Percentiles rank a stretch among this genome's conserved stretches.
Conservation (phyloP, 1,140 invertebrate genomes). For the Anastrepha ludens region DNA sequence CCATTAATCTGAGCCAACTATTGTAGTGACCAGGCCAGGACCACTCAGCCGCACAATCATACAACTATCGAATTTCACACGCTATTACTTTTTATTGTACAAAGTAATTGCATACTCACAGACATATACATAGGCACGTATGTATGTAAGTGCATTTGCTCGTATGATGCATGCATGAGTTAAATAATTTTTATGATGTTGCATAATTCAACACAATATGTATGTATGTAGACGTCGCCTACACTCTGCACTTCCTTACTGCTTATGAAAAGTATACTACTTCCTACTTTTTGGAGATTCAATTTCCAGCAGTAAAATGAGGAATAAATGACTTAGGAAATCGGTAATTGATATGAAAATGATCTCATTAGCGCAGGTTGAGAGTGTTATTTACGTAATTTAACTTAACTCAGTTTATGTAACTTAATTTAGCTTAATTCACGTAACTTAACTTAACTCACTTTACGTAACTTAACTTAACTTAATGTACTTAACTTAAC, state of each 20-base stretch:
- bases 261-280: too few species aligned
- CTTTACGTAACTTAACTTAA: too few species aligned
- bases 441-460: too few species aligned
- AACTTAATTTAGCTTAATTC: too few species aligned
- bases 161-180: neutral
- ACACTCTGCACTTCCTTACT: neutral
- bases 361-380: too few species aligned
- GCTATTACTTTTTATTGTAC: neutral
- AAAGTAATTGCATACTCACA: neutral
- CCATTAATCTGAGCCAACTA: slow-evolving; percentile 27
- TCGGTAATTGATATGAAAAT: too few species aligned
- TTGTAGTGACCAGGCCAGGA: slow-evolving; percentile 18
- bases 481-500: too few species aligned
- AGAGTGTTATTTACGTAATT: too few species aligned
- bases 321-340: too few species aligned
- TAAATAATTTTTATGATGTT: neutral
- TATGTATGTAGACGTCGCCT: neutral
- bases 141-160: neutral
- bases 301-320: too few species aligned
- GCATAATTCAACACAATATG: neutral
- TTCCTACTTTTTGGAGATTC: too few species aligned
- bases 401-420: too few species aligned
- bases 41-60: neutral
- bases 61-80: slow-evolving; percentile 6
- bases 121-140: neutral